Evolutionary conservation across 92 coral and sea anemone genomes (phyloP), one percentile per base, ranked within the genome.

Genomic region (Galaxea fascicularis): DNA sequence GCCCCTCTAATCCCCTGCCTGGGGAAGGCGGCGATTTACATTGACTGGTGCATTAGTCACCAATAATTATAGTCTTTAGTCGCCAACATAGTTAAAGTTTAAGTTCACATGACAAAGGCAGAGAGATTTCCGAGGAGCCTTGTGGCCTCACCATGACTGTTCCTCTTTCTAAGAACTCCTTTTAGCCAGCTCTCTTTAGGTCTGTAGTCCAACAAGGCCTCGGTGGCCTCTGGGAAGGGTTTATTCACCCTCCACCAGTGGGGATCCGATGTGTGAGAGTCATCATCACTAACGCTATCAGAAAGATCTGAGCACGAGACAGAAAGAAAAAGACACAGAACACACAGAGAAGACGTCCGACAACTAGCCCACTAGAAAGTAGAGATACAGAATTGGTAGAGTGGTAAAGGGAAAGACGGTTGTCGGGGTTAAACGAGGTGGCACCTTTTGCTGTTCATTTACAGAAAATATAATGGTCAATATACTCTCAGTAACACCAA

Each of bases 171-270:
- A 6, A 73, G 57, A 28, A 47, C 68, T 17, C 82, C 74, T 56
- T 74, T 83, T 18, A 73, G 73, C 87, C 87, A 74, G 66, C 81
- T n/a, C 17, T 74, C 66, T 27, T 74, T 83, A 28, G 74, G 52
- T 59, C 18, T 83, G 74, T 63, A 46, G 17, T 25, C 80, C 31
- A 74, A 8, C 25, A 47, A 16, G 65, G 75, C 65, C 52, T 15
- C 66, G 4, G 53, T 29, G 74, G 53, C 73, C 53, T 57, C 66
- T 46, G 72, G 81, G 64, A 39, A 59, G 58, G 87, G 82, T 51
- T 83, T 83, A 51, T 31, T 62, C 65, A 74, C 80, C 74, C 91
- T 80, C 91, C 91, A 91, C 89, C 89, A 90, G 47, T 54, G 73
- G 28, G 90, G 88, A 71, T 86, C 80, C 18, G 53, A 68, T 20